Conservation (phyloP, 1,140 invertebrate species). For the Conus betulinus region DNA sequence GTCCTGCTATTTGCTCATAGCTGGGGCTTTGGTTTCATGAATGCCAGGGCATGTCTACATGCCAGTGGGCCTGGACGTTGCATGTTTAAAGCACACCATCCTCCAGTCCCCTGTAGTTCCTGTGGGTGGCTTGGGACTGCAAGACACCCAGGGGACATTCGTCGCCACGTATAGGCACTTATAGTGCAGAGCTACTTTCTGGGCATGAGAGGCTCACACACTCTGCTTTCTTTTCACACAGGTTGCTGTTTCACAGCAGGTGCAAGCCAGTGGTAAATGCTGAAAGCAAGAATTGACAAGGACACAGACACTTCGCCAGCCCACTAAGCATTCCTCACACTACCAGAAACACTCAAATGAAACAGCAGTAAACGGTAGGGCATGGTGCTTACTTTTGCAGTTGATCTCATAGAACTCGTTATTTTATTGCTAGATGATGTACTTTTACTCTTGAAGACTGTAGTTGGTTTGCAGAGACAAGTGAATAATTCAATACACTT, state of each 20-base stretch:
- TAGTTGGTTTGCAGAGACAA: no score
- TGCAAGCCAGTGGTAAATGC: constrained; percentile 31
- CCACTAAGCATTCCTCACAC: constrained; percentile 7
- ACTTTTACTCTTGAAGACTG: no score
- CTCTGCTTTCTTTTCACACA: background rate
- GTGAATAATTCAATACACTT: no score
- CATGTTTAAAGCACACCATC: constrained; percentile 5
- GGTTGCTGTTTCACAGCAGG: background rate
- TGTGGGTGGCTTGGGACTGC: constrained; percentile 21
- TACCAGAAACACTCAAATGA: no score
- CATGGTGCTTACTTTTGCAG: no score
- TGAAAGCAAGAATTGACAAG: constrained; percentile 30
- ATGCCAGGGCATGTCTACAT: background rate
- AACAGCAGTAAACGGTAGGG: no score
- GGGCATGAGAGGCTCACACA: background rate
- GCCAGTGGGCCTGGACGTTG: background rate
- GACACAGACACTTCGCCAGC: constrained; percentile 29
- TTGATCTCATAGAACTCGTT: no score
- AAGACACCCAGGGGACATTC: constrained; percentile 23
- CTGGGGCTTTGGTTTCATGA: constrained; percentile 9
- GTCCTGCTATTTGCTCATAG: constrained; percentile 12
- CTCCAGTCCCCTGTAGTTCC: constrained; percentile 16
- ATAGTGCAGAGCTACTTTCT: constrained; percentile 38
- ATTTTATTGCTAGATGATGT: no score
- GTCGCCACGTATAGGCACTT: constrained; percentile 30